A percentile compares a stretch with the other conserved stretches of the same genome.
phyloP scores from a whole-genome alignment of 2,113 vertebrate genomes.

The Aptenodytes forsteri region DNA sequence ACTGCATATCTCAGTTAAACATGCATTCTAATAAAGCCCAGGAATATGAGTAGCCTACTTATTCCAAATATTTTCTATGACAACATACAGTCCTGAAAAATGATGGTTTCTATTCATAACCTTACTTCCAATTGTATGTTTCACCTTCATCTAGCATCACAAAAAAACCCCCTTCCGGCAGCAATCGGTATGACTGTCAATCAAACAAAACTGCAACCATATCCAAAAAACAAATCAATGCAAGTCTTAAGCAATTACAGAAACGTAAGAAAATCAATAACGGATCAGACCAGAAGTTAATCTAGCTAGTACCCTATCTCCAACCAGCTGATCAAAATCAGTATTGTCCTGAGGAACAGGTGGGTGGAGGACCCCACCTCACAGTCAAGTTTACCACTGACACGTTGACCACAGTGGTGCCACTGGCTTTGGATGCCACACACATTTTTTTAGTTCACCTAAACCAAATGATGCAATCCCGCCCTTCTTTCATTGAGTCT shows the following conservation, averaged over 20 bases:
- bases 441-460: not conserved
- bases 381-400: not conserved
- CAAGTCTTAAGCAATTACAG: not conserved
- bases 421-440: not conserved
- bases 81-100: not conserved
- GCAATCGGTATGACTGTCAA: not conserved
- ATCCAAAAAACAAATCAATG: not conserved
- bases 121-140: not conserved
- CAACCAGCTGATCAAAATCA: not conserved
- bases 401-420: not conserved
- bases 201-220: not conserved
- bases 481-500: not conserved
- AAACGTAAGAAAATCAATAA: not conserved
- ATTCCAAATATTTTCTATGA: not conserved
- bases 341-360: not conserved
- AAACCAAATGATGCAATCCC: not conserved
- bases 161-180: not conserved
- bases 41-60: not conserved
- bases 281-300: not conserved
- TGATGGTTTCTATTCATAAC: not conserved
- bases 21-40: not conserved
- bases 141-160: not conserved
- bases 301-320: not conserved
- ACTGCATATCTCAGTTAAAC: not conserved
- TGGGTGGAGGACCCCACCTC: rapidly evolving